These are phyloP conservation scores for Loris lydekkerianus DNA, from an alignment of 2,797 vertebrate species.

Conservation along the genomic window DNA sequence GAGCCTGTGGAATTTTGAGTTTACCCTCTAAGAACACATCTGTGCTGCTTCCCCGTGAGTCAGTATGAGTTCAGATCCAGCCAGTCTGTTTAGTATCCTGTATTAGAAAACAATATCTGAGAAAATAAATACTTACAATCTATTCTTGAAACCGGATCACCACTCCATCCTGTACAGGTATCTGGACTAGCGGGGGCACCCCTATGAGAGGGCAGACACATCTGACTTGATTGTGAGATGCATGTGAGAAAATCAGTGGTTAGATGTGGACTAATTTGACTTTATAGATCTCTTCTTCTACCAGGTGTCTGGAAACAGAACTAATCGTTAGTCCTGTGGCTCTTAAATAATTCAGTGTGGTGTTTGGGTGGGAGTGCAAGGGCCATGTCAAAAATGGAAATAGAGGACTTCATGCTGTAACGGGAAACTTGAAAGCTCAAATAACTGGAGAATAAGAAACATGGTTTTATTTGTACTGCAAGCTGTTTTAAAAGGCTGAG, in stretches of 20 bases:
- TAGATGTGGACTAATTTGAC: neutral
- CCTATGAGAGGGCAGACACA: neutral
- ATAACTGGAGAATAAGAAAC: neutral
- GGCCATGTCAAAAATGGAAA: neutral
- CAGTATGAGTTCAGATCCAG: neutral
- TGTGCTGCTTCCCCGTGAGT: neutral
- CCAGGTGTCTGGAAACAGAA: neutral
- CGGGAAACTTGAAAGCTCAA: constrained; percentile 4
- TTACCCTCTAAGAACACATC: neutral
- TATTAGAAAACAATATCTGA: neutral
- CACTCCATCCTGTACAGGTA: neutral
- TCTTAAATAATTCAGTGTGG: neutral
- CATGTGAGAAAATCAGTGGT: neutral
- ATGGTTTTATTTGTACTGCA: neutral
- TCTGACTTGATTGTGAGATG: neutral
- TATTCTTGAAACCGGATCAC: neutral
- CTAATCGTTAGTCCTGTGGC: neutral
- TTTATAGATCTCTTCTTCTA: neutral
- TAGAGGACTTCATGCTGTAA: neutral
- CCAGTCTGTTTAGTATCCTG: neutral
- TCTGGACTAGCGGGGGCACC: neutral
- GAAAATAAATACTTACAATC: constrained; percentile 1
- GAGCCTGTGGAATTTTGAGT: constrained; percentile 55
- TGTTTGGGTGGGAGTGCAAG: neutral
- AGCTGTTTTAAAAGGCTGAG: neutral